Conservation (phyloP, 1,140 invertebrate genomes). For the Anoplophora glabripennis region DNA sequence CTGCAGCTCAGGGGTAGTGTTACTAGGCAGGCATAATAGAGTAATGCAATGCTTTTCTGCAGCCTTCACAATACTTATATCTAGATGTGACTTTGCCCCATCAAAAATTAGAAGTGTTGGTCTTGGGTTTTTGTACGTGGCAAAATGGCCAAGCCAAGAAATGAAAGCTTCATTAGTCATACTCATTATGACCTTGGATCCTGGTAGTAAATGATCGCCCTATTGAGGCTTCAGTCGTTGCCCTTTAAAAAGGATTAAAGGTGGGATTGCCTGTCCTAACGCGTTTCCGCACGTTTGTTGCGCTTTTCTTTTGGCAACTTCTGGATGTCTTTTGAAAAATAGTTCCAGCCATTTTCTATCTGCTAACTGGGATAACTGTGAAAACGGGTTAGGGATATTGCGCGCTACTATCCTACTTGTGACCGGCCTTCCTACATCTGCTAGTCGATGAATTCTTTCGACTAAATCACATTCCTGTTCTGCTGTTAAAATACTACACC, state of each 20-base stretch:
- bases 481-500: background rate
- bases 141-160: slow-evolving; percentile 43
- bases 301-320: slow-evolving; percentile 16
- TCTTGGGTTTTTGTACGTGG: slow-evolving; percentile 34
- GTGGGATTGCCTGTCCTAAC: slow-evolving; percentile 40
- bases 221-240: slow-evolving; percentile 39
- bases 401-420: background rate
- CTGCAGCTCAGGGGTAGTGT: slow-evolving; percentile 49
- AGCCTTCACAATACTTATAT: slow-evolving; percentile 32
- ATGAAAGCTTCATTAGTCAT: slow-evolving; percentile 45
- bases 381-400: slow-evolving; percentile 5
- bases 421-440: background rate
- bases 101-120: slow-evolving; percentile 46
- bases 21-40: slow-evolving; percentile 46
- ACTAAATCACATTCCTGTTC: slow-evolving; percentile 4
- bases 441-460: background rate
- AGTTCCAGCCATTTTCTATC: slow-evolving; percentile 11
- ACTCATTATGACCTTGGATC: slow-evolving; percentile 37
- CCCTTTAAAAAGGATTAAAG: slow-evolving; percentile 48
- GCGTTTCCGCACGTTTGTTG: slow-evolving; percentile 41
- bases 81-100: slow-evolving; percentile 44
- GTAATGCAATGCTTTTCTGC: slow-evolving; percentile 42
- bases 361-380: slow-evolving; percentile 9
- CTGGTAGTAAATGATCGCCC: slow-evolving; percentile 36
- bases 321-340: slow-evolving; percentile 37